Conservation (phyloP, 2,113 vertebrate genomes). For the Meleagris gallopavo region DNA sequence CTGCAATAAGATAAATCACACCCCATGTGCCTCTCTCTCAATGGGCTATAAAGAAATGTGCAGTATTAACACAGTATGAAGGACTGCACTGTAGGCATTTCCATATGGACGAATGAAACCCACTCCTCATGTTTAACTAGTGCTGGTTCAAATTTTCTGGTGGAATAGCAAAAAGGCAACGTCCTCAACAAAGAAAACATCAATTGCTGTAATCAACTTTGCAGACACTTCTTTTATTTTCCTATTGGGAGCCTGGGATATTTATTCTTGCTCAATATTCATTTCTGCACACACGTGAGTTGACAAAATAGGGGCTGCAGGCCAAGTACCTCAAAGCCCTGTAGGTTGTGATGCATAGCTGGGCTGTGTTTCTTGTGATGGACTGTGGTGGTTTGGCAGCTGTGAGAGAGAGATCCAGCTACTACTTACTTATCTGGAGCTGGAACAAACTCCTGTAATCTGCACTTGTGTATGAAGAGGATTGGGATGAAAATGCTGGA, state of each 20-base stretch:
- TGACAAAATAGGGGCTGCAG: neutral
- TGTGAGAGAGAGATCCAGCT: neutral
- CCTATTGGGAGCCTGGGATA: neutral
- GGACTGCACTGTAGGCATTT: neutral
- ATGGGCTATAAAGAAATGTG: neutral
- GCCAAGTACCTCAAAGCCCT: neutral
- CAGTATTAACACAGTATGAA: neutral
- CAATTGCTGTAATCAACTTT: neutral
- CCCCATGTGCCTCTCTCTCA: neutral
- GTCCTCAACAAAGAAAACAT: neutral
- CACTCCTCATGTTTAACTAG: neutral
- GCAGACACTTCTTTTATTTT: neutral
- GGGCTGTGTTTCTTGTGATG: neutral
- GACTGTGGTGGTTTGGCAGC: constrained; percentile 20
- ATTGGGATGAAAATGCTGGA: constrained; percentile 1
- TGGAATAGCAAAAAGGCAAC: neutral
- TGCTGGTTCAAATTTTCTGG: neutral
- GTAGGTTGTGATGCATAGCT: neutral
- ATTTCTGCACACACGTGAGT: neutral
- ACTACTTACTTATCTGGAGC: constrained; percentile 15
- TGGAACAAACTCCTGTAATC: constrained; percentile 25
- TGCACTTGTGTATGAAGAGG: neutral
- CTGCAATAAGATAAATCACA: neutral
- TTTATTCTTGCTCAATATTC: neutral
- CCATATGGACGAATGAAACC: neutral